Base-by-base conservation (phyloP, 1,140 invertebrate species). In the Paraescarpia echinospica region DNA sequence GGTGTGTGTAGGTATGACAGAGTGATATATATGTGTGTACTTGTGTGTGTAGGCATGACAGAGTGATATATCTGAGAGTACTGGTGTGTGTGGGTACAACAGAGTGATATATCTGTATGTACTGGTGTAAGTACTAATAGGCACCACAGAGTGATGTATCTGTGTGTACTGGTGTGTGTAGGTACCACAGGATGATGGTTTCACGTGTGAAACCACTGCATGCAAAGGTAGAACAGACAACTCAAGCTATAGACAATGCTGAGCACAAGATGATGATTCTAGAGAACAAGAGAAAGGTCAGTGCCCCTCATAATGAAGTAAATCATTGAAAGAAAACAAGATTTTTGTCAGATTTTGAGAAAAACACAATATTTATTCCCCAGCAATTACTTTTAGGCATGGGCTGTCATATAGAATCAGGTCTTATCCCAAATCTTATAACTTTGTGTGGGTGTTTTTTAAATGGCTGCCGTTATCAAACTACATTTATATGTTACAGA, bases 151-250 rank as follows among this genome's bases (percentile, higher is more conserved):
- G 22, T 77, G 14, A 31, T 92, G 41, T 92, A 92, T 92, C 18
- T 48, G 1, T 51, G 34, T 35, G 33, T 92, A 6, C 9, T 41
- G 35, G 35, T 90, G 34, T 90, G 88, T 94, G 59, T 41, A 94
- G 95, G 90, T 96, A 96, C 93, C 94, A 96, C 92, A 93, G 95
- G 31, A 95, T 96, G 94, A 96, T 96, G 96, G 94, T 95, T 9
- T 95, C 95, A 31, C 96, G 95, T 91, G 95, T 96, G 2, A 96
- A 96, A 92, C 96, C 96, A 27, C 93, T 96, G 12, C 95, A 96
- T 92, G 94, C 95, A 91, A 96, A 96, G 92, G 95, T 96, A 1
- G 95, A 96, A 34, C 94, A 96, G 93, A 96, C 96, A 27, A 95
- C 95, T 89, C 93, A 94, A 90, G 94, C 95, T 35, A 95, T 96